Conservation (phyloP, 2,797 vertebrate species). For the Garrulus glandarius region DNA sequence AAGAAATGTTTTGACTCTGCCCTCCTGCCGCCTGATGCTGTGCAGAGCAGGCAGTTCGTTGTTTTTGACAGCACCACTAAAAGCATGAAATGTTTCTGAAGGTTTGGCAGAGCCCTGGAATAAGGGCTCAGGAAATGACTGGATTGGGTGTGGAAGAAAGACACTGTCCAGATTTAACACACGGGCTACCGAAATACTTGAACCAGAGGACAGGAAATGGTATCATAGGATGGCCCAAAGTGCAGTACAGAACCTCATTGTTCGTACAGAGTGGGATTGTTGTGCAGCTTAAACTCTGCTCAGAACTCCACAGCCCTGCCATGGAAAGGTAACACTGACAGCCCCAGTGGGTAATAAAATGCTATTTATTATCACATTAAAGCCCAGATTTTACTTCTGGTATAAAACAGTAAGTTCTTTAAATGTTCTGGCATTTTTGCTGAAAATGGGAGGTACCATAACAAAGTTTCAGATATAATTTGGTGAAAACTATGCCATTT, state of each 20-base stretch:
- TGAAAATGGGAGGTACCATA: neutral
- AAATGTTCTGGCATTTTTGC: neutral
- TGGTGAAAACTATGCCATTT: neutral
- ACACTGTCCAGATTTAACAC: constrained; percentile 62
- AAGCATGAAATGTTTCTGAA: constrained; percentile 60
- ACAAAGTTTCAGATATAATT: neutral
- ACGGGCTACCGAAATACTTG: neutral
- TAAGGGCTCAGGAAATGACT: constrained; percentile 76
- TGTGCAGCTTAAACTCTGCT: neutral
- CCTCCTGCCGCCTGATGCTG: neutral
- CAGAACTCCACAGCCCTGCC: neutral
- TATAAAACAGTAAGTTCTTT: neutral
- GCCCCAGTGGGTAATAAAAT: neutral
- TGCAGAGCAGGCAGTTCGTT: neutral
- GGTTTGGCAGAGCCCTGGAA: constrained; percentile 32
- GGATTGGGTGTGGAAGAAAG: constrained; percentile 65
- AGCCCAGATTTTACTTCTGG: neutral
- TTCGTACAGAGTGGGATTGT: neutral
- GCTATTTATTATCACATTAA: neutral
- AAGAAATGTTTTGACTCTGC: neutral
- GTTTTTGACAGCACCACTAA: constrained; percentile 25
- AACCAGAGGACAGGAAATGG: constrained; percentile 50
- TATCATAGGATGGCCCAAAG: neutral
- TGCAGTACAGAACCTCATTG: neutral
- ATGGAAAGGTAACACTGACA: neutral